A percentile compares a stretch with the other conserved stretches of the same genome.
Evolutionary conservation across 2,888 invertebrate species (phyloP).

Genomic region (Eilema depressum): DNA sequence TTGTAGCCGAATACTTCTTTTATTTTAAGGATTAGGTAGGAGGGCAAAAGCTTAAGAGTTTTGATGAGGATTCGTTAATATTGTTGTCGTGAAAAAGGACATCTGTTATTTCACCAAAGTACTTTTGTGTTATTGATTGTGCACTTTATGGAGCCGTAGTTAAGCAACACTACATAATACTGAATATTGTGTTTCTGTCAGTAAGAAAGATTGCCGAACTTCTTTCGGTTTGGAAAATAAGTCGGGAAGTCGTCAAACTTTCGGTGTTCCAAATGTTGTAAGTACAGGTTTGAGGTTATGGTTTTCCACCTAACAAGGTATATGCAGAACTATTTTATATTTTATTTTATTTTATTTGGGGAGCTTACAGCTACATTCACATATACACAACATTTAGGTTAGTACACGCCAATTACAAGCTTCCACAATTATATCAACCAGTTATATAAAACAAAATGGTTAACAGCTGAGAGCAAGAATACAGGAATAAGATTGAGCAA

Average conservation of each 20-base stretch:
- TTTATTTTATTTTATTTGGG: too few relatives aligned
- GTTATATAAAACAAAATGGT: too few relatives aligned
- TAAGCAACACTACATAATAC: neutral
- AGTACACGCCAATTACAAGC: too few relatives aligned
- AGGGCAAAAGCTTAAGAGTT: conserved; percentile 41
- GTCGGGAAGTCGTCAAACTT: too few relatives aligned
- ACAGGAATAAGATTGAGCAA: too few relatives aligned
- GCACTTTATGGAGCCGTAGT: neutral
- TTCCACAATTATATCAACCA: too few relatives aligned
- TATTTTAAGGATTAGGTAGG: conserved; percentile 45
- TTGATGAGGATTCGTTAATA: conserved; percentile 19
- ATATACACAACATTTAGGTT: too few relatives aligned
- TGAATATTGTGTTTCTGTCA: neutral
- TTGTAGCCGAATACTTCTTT: conserved; percentile 48
- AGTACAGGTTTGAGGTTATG: too few relatives aligned
- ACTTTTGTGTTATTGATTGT: neutral
- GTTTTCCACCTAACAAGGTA: too few relatives aligned
- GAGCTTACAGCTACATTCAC: too few relatives aligned
- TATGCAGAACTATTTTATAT: too few relatives aligned
- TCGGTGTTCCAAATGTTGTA: neutral
- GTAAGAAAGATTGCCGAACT: neutral
- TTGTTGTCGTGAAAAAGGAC: neutral
- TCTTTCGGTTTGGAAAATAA: neutral
- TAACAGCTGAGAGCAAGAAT: too few relatives aligned
- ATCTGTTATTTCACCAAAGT: neutral